A percentile compares a stretch with the other conserved stretches of the same genome.
Evolutionary conservation across 1,140 invertebrate species (phyloP).

Genomic region (Psix sp.): DNA sequence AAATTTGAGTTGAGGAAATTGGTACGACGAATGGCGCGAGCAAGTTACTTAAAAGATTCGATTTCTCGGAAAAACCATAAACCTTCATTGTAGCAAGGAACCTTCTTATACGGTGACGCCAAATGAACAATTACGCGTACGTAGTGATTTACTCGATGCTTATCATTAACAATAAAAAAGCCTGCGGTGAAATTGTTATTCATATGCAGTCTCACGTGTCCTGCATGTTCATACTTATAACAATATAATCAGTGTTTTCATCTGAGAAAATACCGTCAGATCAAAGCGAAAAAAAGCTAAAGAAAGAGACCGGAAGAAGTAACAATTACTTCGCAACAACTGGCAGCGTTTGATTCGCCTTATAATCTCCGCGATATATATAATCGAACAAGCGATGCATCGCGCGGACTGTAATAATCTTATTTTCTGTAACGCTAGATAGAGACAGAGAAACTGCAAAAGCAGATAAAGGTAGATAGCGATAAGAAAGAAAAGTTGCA

Average conservation of each 20-base stretch:
- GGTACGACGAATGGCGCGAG: too few species aligned
- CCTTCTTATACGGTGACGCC: conserved; percentile 13
- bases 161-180: conserved; percentile 26
- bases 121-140: conserved; percentile 25
- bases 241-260: conserved; percentile 41
- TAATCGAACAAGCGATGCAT: conserved; percentile 15
- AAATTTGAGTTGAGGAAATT: too few species aligned
- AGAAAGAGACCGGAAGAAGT: conserved; percentile 5
- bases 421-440: conserved; percentile 13
- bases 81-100: conserved; percentile 16
- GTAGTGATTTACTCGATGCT: conserved; percentile 32
- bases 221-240: conserved; percentile 33
- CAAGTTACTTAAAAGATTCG: conserved; percentile 10
- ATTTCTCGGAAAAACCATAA: conserved; percentile 19
- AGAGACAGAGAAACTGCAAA: conserved; percentile 15
- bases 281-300: neutral
- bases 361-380: conserved; percentile 4
- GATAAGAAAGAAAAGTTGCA: conserved; percentile 16
- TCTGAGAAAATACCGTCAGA: conserved; percentile 19
- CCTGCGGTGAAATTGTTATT: conserved; percentile 36
- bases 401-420: conserved; percentile 7
- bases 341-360: conserved; percentile 7
- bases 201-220: conserved; percentile 32
- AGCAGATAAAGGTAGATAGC: conserved; percentile 1
- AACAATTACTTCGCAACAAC: conserved; percentile 8